These are phyloP conservation scores for Artibeus jamaicensis DNA, from an alignment of 2,797 vertebrate species.

Conservation along the genomic window DNA sequence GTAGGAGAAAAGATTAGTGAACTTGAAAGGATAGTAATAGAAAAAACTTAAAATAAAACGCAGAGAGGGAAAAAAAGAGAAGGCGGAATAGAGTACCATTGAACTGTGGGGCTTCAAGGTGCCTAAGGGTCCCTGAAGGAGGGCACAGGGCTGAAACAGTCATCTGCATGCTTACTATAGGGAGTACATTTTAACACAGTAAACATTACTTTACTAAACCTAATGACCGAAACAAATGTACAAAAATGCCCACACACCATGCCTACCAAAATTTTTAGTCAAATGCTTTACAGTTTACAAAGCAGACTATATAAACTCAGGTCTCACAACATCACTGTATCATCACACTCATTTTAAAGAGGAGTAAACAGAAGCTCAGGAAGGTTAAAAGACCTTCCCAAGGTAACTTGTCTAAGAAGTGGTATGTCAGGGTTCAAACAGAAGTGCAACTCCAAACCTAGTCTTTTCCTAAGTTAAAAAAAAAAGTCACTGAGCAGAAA, in stretches of 20 bases:
- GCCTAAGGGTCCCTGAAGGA: background rate
- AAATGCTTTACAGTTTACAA: slow-evolving; percentile 35
- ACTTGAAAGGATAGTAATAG: background rate
- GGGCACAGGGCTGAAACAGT: background rate
- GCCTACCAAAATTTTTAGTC: slow-evolving; percentile 37
- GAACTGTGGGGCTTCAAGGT: background rate
- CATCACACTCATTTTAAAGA: background rate
- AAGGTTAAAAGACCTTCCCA: background rate
- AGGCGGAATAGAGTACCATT: background rate
- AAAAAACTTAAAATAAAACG: background rate
- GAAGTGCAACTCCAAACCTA: background rate
- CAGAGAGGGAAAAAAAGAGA: background rate
- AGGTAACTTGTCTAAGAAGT: background rate
- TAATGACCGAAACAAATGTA: slow-evolving; percentile 43
- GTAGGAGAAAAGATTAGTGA: background rate
- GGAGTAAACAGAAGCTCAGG: background rate
- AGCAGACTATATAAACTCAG: background rate
- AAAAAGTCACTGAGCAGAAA: slow-evolving; percentile 6
- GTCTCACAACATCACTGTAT: background rate
- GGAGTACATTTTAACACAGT: slow-evolving; percentile 33
- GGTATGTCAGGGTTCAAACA: background rate
- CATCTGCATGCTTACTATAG: slow-evolving; percentile 46
- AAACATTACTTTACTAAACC: slow-evolving; percentile 49
- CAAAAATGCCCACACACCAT: slow-evolving; percentile 40
- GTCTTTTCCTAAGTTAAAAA: background rate